phyloP scores from a whole-genome alignment of 2,797 vertebrate species.

The Phyllotis vaccarum region DNA sequence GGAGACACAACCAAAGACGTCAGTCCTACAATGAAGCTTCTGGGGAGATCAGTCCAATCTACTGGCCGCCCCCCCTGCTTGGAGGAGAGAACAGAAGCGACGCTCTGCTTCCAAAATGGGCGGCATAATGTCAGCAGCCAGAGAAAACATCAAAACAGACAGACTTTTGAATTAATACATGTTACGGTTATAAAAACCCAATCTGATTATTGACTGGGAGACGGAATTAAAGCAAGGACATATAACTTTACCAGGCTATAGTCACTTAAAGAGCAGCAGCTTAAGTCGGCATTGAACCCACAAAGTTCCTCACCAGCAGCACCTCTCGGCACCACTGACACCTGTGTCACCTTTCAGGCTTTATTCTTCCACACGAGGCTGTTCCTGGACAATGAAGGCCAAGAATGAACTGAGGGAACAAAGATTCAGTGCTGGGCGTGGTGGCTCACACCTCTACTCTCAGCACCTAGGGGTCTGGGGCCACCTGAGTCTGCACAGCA shows the following conservation, averaged over 20 bases:
- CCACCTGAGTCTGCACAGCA: not conserved
- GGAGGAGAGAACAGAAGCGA: not conserved
- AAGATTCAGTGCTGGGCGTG: not conserved
- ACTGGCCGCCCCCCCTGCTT: not conserved
- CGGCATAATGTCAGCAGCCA: not conserved
- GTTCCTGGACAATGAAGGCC: not conserved
- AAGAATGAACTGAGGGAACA: not conserved
- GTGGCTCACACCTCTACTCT: not conserved
- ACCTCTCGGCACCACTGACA: not conserved
- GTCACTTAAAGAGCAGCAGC: too few species aligned
- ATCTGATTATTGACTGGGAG: not conserved
- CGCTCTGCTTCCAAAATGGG: not conserved
- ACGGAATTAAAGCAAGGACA: not conserved
- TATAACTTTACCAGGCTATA: not conserved
- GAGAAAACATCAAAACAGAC: not conserved
- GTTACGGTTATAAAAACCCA: not conserved
- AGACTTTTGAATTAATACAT: not conserved
- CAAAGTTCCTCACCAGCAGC: too few species aligned
- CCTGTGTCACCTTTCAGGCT: not conserved
- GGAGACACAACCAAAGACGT: not conserved
- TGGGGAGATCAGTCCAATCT: too few species aligned
- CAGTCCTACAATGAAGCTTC: not conserved
- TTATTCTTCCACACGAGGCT: not conserved
- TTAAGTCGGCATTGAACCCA: not conserved
- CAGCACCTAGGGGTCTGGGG: not conserved